Percentiles rank a stretch among this genome's conserved stretches.
phyloP scores from a whole-genome alignment of 2,113 vertebrate species.

The Chloebia gouldiae region DNA sequence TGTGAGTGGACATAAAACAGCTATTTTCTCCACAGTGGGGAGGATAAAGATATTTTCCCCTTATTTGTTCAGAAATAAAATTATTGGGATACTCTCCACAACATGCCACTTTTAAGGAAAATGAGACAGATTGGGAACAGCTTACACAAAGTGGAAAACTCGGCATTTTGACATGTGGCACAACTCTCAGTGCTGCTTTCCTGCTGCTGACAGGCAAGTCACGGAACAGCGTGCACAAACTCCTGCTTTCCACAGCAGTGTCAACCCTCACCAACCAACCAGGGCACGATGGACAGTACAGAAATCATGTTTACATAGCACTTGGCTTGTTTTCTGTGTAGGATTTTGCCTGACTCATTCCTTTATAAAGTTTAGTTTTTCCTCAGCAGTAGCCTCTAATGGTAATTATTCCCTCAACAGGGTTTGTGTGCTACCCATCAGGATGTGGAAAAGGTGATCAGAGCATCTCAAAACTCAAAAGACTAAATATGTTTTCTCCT shows the following conservation, averaged over 20 bases:
- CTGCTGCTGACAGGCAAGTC: neutral
- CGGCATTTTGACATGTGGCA: accelerated
- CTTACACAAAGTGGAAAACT: neutral
- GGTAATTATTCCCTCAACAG: accelerated
- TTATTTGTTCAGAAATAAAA: neutral
- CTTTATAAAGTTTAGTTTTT: neutral
- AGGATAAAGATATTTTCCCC: neutral
- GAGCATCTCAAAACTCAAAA: neutral
- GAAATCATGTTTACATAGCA: accelerated
- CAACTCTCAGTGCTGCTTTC: accelerated
- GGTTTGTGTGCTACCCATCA: neutral
- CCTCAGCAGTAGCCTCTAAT: neutral
- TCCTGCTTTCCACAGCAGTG: neutral
- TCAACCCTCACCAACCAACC: neutral
- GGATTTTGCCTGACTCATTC: neutral
- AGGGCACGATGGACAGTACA: accelerated
- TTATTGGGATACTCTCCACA: neutral
- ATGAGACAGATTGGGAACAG: neutral
- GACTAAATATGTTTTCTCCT: neutral
- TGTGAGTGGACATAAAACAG: neutral
- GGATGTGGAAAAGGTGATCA: neutral
- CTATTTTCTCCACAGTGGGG: neutral
- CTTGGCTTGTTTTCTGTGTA: neutral
- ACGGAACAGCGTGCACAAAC: accelerated
- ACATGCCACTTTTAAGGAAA: neutral